Base-by-base conservation (phyloP, 2,797 vertebrate genomes). In the Sebastes taczanowskii region DNA sequence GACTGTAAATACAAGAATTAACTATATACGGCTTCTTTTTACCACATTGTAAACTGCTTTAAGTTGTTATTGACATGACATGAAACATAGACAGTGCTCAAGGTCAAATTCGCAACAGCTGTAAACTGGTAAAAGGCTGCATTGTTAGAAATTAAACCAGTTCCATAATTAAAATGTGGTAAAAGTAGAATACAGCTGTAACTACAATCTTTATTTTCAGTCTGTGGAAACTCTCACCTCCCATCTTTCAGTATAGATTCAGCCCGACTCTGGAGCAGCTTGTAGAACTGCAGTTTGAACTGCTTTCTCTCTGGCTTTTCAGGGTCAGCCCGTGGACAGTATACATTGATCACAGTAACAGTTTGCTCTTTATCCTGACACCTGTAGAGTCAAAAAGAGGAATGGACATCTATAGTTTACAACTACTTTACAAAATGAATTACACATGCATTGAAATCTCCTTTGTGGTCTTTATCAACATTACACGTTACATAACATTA, bases 261-360 rank as follows among this genome's bases (percentile, higher is more conserved):
- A 34, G 97, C 97, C 42, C 97, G 94, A 65, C 84, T 74, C 90
- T 97, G 96, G 49, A 98, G 95, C 87, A 98, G 82, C 61, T 79
- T 95, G 91, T 97, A 98, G 91, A 98, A 98, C 58, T 94, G 96
- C 66, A 97, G 92, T 80, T 98, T 98, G 91, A 97, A 98, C 42
- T 78, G 88, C 74, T 96, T 95, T 6, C 97, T 90, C 67, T 97
- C 97, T 0, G 97, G 96, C 71, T 97, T 97, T 52, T 96, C 97
- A n/a, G 97, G 97, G 88, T 97, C 97, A 1, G 95, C 97, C 2
- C 97, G 95, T 0, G 97, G 97, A 81, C 97, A 98, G 84, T 98
- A 98, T 2, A 98, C 97, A 5, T 98, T 98, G 74, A 98, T 95
- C 14, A 98, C 65, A 2, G 96, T 95, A 63, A 98, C 68, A 1